These are phyloP conservation scores for Mythimna pallens DNA, from an alignment of 2,888 invertebrate genomes.

Conservation along the genomic window DNA sequence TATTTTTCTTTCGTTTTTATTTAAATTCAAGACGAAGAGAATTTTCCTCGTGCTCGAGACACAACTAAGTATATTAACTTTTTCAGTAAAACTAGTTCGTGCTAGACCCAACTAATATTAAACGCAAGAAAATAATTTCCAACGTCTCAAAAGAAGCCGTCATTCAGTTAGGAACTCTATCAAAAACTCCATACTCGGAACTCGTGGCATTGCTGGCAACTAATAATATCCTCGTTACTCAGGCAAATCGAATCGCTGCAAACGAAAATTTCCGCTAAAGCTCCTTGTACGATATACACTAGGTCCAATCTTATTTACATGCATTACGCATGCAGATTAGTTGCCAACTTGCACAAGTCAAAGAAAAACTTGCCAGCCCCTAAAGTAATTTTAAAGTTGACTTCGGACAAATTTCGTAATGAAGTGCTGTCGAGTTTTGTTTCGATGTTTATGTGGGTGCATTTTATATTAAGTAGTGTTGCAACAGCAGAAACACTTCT, in stretches of 20 bases:
- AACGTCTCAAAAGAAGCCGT: conserved; percentile 34
- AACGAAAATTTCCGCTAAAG: conserved; percentile 66
- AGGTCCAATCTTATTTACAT: conserved; percentile 76
- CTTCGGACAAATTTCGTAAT: conserved; percentile 76
- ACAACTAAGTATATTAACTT: conserved; percentile 1
- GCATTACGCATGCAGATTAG: conserved; percentile 85
- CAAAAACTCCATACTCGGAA: conserved; percentile 29
- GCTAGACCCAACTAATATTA: neutral
- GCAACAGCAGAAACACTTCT: conserved; percentile 1
- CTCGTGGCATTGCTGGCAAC: conserved; percentile 33
- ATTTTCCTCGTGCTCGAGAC: neutral
- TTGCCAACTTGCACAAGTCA: conserved; percentile 76
- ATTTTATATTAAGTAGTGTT: conserved; percentile 52
- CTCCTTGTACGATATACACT: conserved; percentile 59
- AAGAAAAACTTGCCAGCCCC: conserved; percentile 77
- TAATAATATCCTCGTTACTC: conserved; percentile 60
- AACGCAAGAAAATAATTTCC: conserved; percentile 20
- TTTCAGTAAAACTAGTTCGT: neutral
- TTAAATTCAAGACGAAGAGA: neutral
- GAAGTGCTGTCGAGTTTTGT: conserved; percentile 53
- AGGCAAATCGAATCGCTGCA: conserved; percentile 60
- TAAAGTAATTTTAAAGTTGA: conserved; percentile 78
- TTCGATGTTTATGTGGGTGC: conserved; percentile 55
- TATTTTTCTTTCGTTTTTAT: neutral
- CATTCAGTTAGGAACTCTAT: conserved; percentile 32